Base-by-base conservation (phyloP, 2,888 invertebrate species). In the Lobophora halterata region DNA sequence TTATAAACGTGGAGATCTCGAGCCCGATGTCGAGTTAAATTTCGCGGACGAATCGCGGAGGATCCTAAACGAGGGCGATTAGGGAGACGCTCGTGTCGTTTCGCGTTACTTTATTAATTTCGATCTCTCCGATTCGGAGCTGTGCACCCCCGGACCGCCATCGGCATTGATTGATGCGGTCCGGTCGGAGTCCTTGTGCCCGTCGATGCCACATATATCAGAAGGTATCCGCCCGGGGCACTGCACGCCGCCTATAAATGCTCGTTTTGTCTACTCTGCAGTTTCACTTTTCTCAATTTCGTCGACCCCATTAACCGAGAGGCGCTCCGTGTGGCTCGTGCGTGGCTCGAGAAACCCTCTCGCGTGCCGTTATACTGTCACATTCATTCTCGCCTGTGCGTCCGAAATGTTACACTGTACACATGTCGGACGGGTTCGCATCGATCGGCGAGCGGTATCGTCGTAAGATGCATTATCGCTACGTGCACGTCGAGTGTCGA, bases 211-310 rank as follows among this genome's bases (percentile, higher is more conserved):
- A 25, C 32, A 29, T 18, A 13, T 32, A 19, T 36, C 32, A 27
- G 3, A n/a, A 46, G 65, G 62, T 55, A 61, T 56, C 54, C 62
- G 51, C 47, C 39, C 48, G 52, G 55, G 59, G 64, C 66, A 65
- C 49, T 55, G 58, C 24, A 9, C 23, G 52, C 55, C 58, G 56
- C 65, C 65, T 70, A 73, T 72, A 74, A 76, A 77, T 70, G 66
- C 65, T 64, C 61, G 67, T 62, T 68, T 65, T 60, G 63, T 56
- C 65, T 68, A 62, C 64, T 71, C 65, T 60, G 59, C 58, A 71
- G 65, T 76, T 79, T 77, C 77, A 79, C 79, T 82, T 79, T 81
- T 79, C 80, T 78, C 80, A 78, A 80, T 81, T 80, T 71, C 76
- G 75, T 68, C 76, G 79, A 79, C 81, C 79, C 79, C 74, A 78